A percentile compares a stretch with the other conserved stretches of the same genome.
Evolutionary conservation across 2,888 invertebrate genomes (phyloP).

Genomic region (Sthenelais limicola): DNA sequence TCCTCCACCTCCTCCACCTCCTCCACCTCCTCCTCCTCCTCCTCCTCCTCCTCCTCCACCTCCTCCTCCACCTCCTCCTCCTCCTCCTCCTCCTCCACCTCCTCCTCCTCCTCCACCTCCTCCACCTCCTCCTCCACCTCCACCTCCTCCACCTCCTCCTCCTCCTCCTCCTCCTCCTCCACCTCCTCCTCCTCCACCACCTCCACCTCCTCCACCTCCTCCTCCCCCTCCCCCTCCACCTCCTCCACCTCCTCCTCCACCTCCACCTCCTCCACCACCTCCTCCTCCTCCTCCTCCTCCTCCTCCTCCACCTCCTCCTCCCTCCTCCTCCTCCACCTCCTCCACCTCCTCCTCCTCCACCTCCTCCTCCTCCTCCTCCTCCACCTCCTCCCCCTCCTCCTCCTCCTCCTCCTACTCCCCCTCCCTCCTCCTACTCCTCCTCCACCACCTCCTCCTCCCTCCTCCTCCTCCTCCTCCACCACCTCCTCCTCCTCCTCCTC

Average conservation of each 20-base stretch:
- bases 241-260: background rate
- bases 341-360: background rate
- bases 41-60: conserved; percentile 6
- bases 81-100: background rate
- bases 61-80: background rate
- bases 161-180: conserved; percentile 4
- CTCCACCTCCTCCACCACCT: background rate
- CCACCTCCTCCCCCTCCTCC: too few species aligned
- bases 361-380: background rate
- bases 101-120: background rate
- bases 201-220: background rate
- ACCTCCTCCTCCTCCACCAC: background rate
- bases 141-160: background rate
- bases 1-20: background rate
- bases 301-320: background rate
- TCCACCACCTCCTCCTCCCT: background rate
- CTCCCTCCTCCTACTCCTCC: background rate
- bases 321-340: conserved; percentile 21
- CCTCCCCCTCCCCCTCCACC: conserved; percentile 2
- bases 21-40: conserved; percentile 2
- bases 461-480: background rate
- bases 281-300: background rate
- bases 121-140: background rate
- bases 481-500: conserved; percentile 19
- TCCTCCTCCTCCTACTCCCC: too few species aligned